phyloP scores from a whole-genome alignment of 2,113 vertebrate genomes.

The Myrmecophaga tridactyla region DNA sequence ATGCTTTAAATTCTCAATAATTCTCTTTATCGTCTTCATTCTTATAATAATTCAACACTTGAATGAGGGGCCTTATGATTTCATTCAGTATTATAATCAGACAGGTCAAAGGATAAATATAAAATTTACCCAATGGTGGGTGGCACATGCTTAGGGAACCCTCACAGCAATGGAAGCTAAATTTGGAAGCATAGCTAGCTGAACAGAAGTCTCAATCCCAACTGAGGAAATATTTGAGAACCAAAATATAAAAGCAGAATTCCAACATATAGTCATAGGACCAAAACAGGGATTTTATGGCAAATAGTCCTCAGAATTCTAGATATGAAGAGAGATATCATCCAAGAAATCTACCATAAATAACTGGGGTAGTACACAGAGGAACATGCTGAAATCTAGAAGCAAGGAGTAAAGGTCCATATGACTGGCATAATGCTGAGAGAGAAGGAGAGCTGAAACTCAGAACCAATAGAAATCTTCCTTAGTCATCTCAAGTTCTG shows the following conservation, averaged over 20 bases:
- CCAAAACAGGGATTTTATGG: not conserved
- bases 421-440: not conserved
- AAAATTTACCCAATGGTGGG: not conserved
- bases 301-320: slow-evolving; percentile 2
- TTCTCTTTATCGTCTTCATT: not conserved
- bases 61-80: not conserved
- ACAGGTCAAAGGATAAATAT: not conserved
- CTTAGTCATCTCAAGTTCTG: not conserved
- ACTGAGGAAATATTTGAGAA: slow-evolving; percentile 21
- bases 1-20: not conserved
- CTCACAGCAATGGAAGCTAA: not conserved
- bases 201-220: not conserved
- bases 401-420: not conserved
- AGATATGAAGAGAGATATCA: not conserved
- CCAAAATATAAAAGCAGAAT: not conserved
- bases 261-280: not conserved
- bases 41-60: not conserved
- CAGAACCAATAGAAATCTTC: not conserved
- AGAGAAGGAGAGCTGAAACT: not conserved
- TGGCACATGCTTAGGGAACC: not conserved
- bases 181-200: not conserved
- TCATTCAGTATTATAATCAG: not conserved
- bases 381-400: not conserved
- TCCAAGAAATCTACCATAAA: not conserved
- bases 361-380: not conserved